Base-by-base conservation (phyloP, 1,140 invertebrate species). In the Dinoponera quadriceps region DNA sequence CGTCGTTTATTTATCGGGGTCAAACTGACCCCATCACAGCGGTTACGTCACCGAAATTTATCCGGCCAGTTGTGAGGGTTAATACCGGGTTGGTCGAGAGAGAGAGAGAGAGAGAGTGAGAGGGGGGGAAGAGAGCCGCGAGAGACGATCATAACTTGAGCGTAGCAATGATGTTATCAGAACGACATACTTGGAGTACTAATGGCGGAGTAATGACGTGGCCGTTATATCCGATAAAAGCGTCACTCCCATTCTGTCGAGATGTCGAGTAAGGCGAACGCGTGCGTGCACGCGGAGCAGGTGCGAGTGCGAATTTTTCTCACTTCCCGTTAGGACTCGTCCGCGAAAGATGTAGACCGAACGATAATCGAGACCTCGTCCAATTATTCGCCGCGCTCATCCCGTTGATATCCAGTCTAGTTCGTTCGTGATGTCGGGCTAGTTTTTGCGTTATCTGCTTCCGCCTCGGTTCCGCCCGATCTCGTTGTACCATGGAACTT, bases 111-210 rank as follows among this genome's bases (percentile, higher is more conserved):
- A 62, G 27, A 62, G 5, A 13, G 33, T 3, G 33, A 33, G 33
- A 7, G 33, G 68, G 54, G 22, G 60, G 20, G 33, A 25, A 60
- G 14, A 60, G 22, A 63, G 60, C 27, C 38, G 29, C 27, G 7
- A 14, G 57, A 65, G 51, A 68, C 44, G 68, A 78, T 78, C 63
- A 69, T 69, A 68, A 78, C 25, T 55, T 69, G 51, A 69, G 63
- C 62, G 29, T 68, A 68, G 74, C 75, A 78, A 78, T 78, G 75
- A 78, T 78, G 63, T 57, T 78, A 78, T 73, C 69, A 82, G 29
- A 13, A 55, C 74, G 69, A 82, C 69, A 82, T 49, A 72, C 66
- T 82, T 62, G 38, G 27, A 18, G 49, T 60, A 13, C 20, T 78
- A 78, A 78, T 69, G 33, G 33, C 75, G 22, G 29, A 27, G 14